Conservation (phyloP, 2,113 vertebrate genomes). For the Vombatus ursinus region DNA sequence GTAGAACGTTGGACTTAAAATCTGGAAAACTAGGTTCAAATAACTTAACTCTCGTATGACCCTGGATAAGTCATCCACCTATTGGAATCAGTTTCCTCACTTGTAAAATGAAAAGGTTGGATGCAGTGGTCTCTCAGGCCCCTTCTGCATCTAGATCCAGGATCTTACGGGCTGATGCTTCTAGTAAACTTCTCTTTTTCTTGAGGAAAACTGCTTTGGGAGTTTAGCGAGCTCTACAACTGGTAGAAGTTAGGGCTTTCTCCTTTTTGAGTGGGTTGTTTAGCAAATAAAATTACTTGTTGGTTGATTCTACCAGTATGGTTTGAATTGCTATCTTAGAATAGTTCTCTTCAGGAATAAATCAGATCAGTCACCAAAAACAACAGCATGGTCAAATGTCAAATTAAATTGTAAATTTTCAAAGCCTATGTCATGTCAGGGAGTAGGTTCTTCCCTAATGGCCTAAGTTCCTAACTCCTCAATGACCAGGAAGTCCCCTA, state of each 20-base stretch:
- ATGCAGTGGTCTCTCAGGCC: neutral
- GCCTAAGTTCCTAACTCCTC: neutral
- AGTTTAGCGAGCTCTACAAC: neutral
- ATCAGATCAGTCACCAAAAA: neutral
- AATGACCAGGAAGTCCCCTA: neutral
- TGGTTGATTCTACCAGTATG: neutral
- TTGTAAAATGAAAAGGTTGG: neutral
- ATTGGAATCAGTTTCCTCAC: neutral
- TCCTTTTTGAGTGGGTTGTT: neutral
- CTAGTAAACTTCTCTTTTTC: neutral
- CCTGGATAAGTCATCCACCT: neutral
- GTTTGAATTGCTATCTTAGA: neutral
- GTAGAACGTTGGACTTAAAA: neutral
- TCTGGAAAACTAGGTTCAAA: neutral
- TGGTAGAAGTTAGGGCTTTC: neutral
- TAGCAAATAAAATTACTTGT: neutral
- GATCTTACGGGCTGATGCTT: neutral
- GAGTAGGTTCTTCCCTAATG: neutral
- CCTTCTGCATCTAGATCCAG: neutral
- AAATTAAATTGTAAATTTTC: neutral
- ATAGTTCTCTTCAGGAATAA: neutral
- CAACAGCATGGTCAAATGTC: neutral
- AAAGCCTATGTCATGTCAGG: neutral
- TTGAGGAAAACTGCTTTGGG: neutral
- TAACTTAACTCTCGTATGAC: neutral